Base-by-base conservation (phyloP, 2,797 vertebrate genomes). In the Staurois parvus region DNA sequence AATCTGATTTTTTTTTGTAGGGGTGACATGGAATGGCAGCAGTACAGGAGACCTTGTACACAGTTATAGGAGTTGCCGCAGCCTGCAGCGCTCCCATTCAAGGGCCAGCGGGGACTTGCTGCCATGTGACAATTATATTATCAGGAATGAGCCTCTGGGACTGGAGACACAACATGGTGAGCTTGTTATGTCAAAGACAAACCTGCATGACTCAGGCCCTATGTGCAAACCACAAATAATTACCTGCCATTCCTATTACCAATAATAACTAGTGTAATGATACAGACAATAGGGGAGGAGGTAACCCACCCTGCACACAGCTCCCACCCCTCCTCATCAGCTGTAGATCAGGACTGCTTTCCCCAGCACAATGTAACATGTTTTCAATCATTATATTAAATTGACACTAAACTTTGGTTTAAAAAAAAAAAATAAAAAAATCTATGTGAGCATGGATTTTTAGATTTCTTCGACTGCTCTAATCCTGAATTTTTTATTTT, bases 141-240 rank as follows among this genome's bases (percentile, higher is more conserved):
- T 13, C 62, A 67, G 32, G 32, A 62, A 59, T 80, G 29, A 32
- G 78, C 67, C 67, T 26, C 78, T 59, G 78, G 76, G 67, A 34
- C 78, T 37, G 78, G 8, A 66, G 52, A 45, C 17, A 79, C 29
- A 15, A 78, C 37, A 79, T 42, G 2, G 17, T 19, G 28, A 45
- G 77, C 45, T 70, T 48, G 67, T 80, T 80, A 80, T 80, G 62
- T 80, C 70, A 80, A 37, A 32, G 37, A 26, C 19, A 3, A 66
- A n/a, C 11, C 77, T 32, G 45, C 67, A 4, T 80, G 78, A 80
- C 37, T 80, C 67, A 56, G 48, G 59, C 29, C 1, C 3, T 48
- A 42, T 52, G 48, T 66, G 4, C 32, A 52, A 72, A 59, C 28
- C 78, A 56, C 78, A 52, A 80, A 80, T 59, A 70, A 80, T 70